Base-by-base conservation (phyloP, 2,797 vertebrate species). In the Myotis myotis region DNA sequence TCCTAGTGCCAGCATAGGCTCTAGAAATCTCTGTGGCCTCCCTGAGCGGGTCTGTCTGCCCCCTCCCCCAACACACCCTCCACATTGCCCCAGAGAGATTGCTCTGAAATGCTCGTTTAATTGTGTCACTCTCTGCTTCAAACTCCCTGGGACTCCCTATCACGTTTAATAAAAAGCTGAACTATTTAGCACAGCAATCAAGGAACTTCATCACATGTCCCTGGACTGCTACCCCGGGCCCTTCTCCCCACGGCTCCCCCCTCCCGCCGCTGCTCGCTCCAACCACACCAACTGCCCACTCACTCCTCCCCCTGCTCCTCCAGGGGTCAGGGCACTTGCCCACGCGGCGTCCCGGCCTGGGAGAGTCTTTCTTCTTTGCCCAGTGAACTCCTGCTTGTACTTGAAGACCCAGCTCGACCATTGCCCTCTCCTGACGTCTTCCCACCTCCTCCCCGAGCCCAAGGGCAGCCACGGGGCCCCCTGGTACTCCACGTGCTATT, bases 121-220 rank as follows among this genome's bases (percentile, higher is more conserved):
- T 76, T 57, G 25, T 76, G 28, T 51, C 57, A 15, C 49, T 72
- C 33, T 80, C 74, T 25, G 36, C 33, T 79, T 93, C 22, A 75
- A 28, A 76, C 66, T 68, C 79, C 64, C 79, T 9, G 10, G 16
- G 82, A 25, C 57, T 36, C 9, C 57, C 62, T 55, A 13, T 49
- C 25, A 44, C 41, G 64, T 85, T 71, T 13, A 85, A 71, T 93
- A 84, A 92, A 94, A 90, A 74, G 5, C 81, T 49, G 49, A 66
- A 75, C 78, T 89, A 19, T 44, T 78, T 66, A 47, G 51, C 33
- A 12, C 16, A 47, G 30, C 53, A 13, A 64, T 51, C 57, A 30
- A 36, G 53, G 33, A 53, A 75, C 89, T 19, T 88, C 53, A 17
- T 23, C 36, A 2, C 1, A 9, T 0, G 12, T 38, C 28, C 28